Evolutionary conservation across 2,113 vertebrate genomes (phyloP).

Genomic region (Daboia siamensis): DNA sequence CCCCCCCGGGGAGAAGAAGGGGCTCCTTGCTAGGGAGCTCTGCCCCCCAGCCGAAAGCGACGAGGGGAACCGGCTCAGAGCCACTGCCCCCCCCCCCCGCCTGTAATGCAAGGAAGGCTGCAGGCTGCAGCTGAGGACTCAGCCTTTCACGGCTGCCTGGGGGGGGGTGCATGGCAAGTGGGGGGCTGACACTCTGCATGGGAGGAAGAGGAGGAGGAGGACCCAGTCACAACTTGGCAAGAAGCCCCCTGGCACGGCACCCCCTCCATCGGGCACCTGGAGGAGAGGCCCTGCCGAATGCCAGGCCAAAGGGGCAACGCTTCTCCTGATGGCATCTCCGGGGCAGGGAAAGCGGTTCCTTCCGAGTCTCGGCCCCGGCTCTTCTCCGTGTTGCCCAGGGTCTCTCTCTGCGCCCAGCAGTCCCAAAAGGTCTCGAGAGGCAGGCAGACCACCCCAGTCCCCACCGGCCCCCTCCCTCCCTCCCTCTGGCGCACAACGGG

Average conservation of each 20-base stretch:
- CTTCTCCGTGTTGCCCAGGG: too few relatives aligned
- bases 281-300: neutral
- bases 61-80: neutral
- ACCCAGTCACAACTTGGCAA: too few relatives aligned
- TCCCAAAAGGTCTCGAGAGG: too few relatives aligned
- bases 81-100: accelerated
- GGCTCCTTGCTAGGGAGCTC: neutral
- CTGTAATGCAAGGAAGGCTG: neutral
- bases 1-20: neutral
- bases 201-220: neutral
- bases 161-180: neutral
- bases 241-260: neutral
- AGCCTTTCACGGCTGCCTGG: neutral
- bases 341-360: neutral
- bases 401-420: neutral
- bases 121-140: neutral
- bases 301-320: neutral
- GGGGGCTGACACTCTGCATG: neutral
- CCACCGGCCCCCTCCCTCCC: too few relatives aligned
- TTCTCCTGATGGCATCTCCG: neutral
- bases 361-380: too few relatives aligned
- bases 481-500: neutral
- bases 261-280: too few relatives aligned
- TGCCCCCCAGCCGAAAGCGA: neutral
- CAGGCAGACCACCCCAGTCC: neutral